phyloP scores from a whole-genome alignment of 1,140 invertebrate genomes.

The Adelges cooleyi region DNA sequence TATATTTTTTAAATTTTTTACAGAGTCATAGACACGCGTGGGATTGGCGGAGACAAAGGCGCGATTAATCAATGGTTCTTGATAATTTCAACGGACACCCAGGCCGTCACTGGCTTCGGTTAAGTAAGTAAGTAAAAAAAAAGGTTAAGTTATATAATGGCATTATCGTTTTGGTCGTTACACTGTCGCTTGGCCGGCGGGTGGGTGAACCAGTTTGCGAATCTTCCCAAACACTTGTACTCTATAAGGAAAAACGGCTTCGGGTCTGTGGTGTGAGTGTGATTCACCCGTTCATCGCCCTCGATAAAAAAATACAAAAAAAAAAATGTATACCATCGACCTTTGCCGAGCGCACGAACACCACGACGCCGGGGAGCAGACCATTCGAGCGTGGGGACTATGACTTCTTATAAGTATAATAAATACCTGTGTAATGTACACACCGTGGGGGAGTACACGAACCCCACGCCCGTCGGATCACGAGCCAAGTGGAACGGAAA shows the following conservation, averaged over 20 bases:
- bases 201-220: constrained; percentile 20
- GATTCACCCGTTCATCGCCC: constrained; percentile 17
- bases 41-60: constrained; percentile 13
- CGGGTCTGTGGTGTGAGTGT: background rate
- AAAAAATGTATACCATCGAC: background rate
- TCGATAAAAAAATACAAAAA: background rate
- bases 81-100: background rate
- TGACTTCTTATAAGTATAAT: too few relatives aligned
- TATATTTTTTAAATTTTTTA: too few relatives aligned
- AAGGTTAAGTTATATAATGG: background rate
- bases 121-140: background rate
- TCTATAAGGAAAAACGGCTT: constrained; percentile 1
- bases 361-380: too few relatives aligned
- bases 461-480: too few relatives aligned
- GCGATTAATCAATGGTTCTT: constrained; percentile 18
- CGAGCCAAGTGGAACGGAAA: too few relatives aligned
- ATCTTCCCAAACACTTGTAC: background rate
- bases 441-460: too few relatives aligned
- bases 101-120: too few relatives aligned
- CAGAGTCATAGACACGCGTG: background rate
- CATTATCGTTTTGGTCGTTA: background rate
- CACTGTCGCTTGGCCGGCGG: background rate
- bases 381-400: too few relatives aligned
- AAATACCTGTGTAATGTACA: too few relatives aligned
- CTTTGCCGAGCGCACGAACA: background rate